Conservation (phyloP, 2,113 vertebrate genomes). For the Python bivittatus region DNA sequence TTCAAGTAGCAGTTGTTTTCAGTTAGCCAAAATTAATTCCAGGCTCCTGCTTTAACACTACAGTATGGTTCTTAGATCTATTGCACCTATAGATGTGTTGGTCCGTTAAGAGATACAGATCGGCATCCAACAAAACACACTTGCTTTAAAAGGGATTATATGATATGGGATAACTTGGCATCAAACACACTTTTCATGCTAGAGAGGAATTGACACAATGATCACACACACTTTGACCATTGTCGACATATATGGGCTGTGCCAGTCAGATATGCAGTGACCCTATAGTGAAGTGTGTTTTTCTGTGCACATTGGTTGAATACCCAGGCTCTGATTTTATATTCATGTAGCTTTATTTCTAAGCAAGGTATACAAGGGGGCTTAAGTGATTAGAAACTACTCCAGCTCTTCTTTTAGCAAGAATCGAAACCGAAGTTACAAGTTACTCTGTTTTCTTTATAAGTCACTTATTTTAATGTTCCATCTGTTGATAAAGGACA, state of each 20-base stretch:
- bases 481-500: neutral
- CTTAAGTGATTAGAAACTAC: neutral
- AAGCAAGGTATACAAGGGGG: neutral
- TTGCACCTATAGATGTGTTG: neutral
- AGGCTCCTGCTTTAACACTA: neutral
- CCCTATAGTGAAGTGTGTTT: neutral
- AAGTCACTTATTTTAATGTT: neutral
- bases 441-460: too few species aligned
- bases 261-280: neutral
- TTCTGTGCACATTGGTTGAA: neutral
- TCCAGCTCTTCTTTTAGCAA: neutral
- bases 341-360: neutral
- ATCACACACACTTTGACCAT: neutral
- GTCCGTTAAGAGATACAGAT: neutral
- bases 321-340: neutral
- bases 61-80: neutral
- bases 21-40: neutral
- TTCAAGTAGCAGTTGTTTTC: neutral
- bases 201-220: neutral
- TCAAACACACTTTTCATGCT: neutral
- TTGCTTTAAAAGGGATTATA: conserved; percentile 1
- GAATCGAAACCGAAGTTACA: neutral
- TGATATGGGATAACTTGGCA: neutral
- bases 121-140: neutral
- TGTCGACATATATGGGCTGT: neutral